These are phyloP conservation scores for Gallinago solitaria DNA, from an alignment of 2,797 vertebrate genomes.

Conservation along the genomic window DNA sequence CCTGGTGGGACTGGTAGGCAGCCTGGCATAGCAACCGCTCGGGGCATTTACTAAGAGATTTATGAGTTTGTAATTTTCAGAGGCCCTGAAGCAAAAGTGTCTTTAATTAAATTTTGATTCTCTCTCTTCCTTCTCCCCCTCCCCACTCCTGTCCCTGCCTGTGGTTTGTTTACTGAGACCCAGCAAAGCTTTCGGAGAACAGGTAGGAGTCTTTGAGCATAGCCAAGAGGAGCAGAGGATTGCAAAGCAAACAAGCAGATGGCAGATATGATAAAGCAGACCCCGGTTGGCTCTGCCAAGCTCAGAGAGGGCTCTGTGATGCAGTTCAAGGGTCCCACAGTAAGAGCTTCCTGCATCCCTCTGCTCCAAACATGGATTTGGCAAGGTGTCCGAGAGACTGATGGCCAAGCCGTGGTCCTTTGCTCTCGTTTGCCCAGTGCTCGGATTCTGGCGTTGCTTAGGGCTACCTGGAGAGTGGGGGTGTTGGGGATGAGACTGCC, in stretches of 20 bases:
- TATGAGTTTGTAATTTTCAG: conserved; percentile 64
- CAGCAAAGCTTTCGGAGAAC: not conserved
- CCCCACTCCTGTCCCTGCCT: not conserved
- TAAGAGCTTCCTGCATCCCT: conserved; percentile 21
- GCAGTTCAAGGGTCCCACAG: conserved; percentile 33
- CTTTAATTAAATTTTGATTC: conserved; percentile 67
- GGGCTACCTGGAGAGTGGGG: not conserved
- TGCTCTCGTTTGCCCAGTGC: not conserved
- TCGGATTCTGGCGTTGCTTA: not conserved
- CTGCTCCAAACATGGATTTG: not conserved
- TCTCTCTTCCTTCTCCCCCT: not conserved
- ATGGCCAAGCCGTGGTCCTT: not conserved
- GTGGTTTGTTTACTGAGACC: conserved; percentile 58
- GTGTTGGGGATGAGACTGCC: not conserved
- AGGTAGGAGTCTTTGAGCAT: conserved; percentile 35
- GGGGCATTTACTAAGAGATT: conserved; percentile 60
- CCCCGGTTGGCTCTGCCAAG: not conserved
- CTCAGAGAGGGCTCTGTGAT: not conserved
- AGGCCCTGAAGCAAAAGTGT: conserved; percentile 49
- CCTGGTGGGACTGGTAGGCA: conserved; percentile 39
- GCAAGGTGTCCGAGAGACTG: not conserved
- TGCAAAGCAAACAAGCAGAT: conserved; percentile 63
- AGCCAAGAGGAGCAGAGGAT: conserved; percentile 52
- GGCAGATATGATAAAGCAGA: conserved; percentile 20
- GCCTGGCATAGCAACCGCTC: not conserved